phyloP scores from a whole-genome alignment of 2,888 invertebrate species.

The Drosophila neutralis region DNA sequence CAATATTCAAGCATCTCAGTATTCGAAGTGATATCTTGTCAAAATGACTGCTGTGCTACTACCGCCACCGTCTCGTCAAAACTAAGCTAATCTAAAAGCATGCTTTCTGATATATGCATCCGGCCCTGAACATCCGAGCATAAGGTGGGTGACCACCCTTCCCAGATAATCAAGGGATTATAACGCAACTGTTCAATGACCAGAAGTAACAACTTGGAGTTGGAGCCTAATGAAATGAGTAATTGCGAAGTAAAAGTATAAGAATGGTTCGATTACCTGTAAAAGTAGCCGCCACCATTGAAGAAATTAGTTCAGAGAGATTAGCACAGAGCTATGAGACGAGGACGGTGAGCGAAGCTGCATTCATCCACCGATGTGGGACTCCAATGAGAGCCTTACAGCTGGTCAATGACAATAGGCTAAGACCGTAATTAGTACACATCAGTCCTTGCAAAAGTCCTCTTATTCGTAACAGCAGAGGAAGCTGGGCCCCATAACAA shows the following conservation, averaged over 20 bases:
- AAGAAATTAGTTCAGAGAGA: neutral
- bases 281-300: neutral
- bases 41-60: neutral
- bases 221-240: neutral
- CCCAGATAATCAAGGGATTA: neutral
- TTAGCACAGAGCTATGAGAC: neutral
- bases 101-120: neutral
- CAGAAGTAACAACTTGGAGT: neutral
- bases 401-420: no score
- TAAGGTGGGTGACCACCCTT: neutral
- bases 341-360: neutral
- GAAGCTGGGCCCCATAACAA: no score
- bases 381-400: no score
- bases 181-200: neutral
- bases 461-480: no score
- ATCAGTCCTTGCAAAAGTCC: no score
- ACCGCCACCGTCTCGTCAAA: neutral
- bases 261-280: neutral
- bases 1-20: neutral
- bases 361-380: no score
- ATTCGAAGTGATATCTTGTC: neutral
- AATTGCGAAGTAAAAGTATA: neutral
- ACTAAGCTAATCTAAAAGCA: neutral
- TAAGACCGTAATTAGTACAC: no score
- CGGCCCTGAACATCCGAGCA: neutral